A percentile compares a stretch with the other conserved stretches of the same genome.
These are phyloP conservation scores for Dendrolimus houi DNA, from an alignment of 2,888 invertebrate species.

Conservation along the genomic window DNA sequence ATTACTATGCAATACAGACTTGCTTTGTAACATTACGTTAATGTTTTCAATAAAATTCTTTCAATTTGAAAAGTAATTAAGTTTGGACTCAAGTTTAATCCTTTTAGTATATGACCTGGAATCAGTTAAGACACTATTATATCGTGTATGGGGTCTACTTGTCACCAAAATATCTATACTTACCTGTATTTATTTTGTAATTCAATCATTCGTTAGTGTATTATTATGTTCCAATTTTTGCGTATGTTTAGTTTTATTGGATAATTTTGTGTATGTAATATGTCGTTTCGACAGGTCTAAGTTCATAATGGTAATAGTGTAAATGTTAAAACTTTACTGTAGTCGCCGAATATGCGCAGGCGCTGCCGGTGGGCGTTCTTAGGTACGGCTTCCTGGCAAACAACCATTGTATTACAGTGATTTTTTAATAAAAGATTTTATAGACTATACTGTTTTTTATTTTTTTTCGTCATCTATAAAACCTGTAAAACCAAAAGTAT, in stretches of 20 bases:
- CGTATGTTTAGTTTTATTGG: conserved; percentile 58
- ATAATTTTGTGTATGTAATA: conserved; percentile 31
- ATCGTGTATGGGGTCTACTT: conserved; percentile 3
- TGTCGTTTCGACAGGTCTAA: conserved; percentile 37
- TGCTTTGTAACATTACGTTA: no score
- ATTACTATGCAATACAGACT: no score
- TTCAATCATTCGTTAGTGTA: conserved; percentile 50
- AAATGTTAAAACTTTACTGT: conserved; percentile 48
- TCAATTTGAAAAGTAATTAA: no score
- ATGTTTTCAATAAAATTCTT: no score
- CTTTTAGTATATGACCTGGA: no score
- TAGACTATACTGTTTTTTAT: conserved; percentile 48
- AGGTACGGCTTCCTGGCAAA: conserved; percentile 16
- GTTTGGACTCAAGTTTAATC: no score
- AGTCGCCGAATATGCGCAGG: conserved; percentile 41
- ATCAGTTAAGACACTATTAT: background rate
- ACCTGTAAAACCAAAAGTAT: no score
- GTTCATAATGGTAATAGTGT: conserved; percentile 42
- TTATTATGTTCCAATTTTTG: conserved; percentile 47
- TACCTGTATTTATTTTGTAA: conserved; percentile 59
- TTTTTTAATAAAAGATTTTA: conserved; percentile 72
- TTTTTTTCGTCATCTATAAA: conserved; percentile 5
- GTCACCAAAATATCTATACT: conserved; percentile 27
- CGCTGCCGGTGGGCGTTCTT: conserved; percentile 26
- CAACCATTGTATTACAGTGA: conserved; percentile 59